These are phyloP conservation scores for Dolichallabes microphthalmus DNA, from an alignment of 2,113 vertebrate genomes.

Conservation along the genomic window DNA sequence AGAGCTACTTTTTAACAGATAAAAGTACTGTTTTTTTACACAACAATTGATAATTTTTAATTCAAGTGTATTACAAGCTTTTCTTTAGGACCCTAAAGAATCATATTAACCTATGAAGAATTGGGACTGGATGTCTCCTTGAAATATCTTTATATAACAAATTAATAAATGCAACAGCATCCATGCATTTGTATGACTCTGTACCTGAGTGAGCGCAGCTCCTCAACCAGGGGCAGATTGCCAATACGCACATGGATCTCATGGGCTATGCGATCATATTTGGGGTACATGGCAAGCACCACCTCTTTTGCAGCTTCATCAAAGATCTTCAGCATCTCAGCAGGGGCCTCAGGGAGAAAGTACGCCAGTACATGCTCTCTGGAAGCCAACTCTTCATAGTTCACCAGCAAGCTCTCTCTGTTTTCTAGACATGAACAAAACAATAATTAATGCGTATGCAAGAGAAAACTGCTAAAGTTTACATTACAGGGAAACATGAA, in stretches of 20 bases:
- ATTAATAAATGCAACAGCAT: neutral
- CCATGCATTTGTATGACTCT: neutral
- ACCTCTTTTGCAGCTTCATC: slow-evolving; percentile 95
- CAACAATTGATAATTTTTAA: too few species aligned
- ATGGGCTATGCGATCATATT: slow-evolving; percentile 89
- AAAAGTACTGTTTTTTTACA: too few species aligned
- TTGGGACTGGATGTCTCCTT: too few species aligned
- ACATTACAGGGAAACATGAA: neutral
- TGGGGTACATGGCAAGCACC: slow-evolving; percentile 96
- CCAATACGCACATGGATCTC: slow-evolving; percentile 94
- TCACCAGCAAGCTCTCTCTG: slow-evolving; percentile 91
- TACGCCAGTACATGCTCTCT: slow-evolving; percentile 94
- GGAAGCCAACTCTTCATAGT: slow-evolving; percentile 93
- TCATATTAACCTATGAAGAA: too few species aligned
- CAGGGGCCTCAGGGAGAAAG: slow-evolving; percentile 91
- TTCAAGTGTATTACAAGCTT: too few species aligned
- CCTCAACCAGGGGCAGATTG: slow-evolving; percentile 93
- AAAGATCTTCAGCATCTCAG: slow-evolving; percentile 95
- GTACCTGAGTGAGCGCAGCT: slow-evolving; percentile 90
- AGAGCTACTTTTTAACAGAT: too few species aligned
- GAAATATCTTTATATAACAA: too few species aligned
- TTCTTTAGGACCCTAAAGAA: too few species aligned
- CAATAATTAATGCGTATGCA: neutral
- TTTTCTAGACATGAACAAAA: slow-evolving; percentile 77
- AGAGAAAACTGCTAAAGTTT: neutral